These are phyloP conservation scores for Gandaritis pyraliata DNA, from an alignment of 2,888 invertebrate genomes.

Conservation along the genomic window DNA sequence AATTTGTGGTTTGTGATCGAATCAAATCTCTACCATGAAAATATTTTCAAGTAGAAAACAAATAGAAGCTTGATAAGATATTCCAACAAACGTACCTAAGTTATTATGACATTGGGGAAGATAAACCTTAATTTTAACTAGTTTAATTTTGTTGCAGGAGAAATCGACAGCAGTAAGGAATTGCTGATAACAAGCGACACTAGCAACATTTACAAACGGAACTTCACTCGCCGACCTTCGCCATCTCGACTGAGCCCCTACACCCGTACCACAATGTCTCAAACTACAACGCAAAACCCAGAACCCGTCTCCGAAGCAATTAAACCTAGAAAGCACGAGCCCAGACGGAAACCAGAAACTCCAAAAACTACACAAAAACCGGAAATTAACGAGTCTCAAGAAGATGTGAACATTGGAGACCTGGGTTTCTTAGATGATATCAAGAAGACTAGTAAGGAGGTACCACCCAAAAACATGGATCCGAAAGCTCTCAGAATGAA, in stretches of 20 bases:
- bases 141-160: conserved; percentile 60
- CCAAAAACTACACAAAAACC: conserved; percentile 35
- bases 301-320: conserved; percentile 19
- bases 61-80: too few species aligned
- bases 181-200: conserved; percentile 85
- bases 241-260: conserved; percentile 68
- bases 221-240: conserved; percentile 69
- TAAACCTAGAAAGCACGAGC: conserved; percentile 19
- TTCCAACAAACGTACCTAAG: too few species aligned
- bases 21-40: too few species aligned
- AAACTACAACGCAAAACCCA: conserved; percentile 19
- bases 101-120: too few species aligned
- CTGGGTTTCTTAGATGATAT: conserved; percentile 62
- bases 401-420: conserved; percentile 60
- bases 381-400: conserved; percentile 46
- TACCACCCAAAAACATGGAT: conserved; percentile 7
- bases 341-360: conserved; percentile 27
- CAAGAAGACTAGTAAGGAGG: conserved; percentile 46
- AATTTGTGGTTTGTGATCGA: too few species aligned
- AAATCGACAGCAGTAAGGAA: conserved; percentile 85
- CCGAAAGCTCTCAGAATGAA: conserved; percentile 19
- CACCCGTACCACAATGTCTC: conserved; percentile 37
- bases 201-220: conserved; percentile 64
- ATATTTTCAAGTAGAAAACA: too few species aligned
- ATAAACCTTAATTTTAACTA: too few species aligned